Base-by-base conservation (phyloP, 2,888 invertebrate species). In the Erebia ligea region DNA sequence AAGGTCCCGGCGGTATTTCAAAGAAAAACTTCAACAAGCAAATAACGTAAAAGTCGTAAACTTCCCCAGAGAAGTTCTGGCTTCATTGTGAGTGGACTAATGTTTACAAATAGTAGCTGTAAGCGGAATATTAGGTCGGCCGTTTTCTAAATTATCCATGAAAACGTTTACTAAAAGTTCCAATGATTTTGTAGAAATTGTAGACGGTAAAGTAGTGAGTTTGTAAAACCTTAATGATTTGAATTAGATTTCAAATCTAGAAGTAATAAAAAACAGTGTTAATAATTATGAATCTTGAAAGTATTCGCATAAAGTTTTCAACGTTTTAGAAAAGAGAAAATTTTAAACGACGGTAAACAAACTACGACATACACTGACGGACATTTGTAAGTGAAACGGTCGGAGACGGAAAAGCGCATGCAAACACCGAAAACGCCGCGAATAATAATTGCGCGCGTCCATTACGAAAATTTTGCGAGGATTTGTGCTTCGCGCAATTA, bases 401-500 rank as follows among this genome's bases (percentile, higher is more conserved):
- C 62, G 68, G 61, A 72, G 68, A 61, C 52, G 68, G 68, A 67
- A 70, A 76, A 76, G 76, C 75, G 72, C 79, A 79, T 79, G 78
- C 80, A 80, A 67, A 71, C 76, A 75, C 67, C 72, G 75, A 72
- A 73, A 65, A 69, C 59, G 58, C 68, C 69, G 74, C 74, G 78
- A 77, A 79, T 78, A 79, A 76, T 77, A 74, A 78, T 79, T 77
- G 78, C 79, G 77, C 74, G 75, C 67, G 74, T 70, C 73, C 72
- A 75, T 76, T 71, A 69, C 66, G 70, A 72, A 72, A 72, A 72
- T 67, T 66, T 70, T 66, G 21, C 45, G 61, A 73, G 76, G 76
- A 73, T 74, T 77, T 72, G 79, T 77, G 80, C 77, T 79, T 73
- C 80, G 80, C 80, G 82, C 81, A 83, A 82, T 82, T 80, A 82